Conservation (phyloP, 2,113 vertebrate genomes). For the Hirundichthys speculiger region DNA sequence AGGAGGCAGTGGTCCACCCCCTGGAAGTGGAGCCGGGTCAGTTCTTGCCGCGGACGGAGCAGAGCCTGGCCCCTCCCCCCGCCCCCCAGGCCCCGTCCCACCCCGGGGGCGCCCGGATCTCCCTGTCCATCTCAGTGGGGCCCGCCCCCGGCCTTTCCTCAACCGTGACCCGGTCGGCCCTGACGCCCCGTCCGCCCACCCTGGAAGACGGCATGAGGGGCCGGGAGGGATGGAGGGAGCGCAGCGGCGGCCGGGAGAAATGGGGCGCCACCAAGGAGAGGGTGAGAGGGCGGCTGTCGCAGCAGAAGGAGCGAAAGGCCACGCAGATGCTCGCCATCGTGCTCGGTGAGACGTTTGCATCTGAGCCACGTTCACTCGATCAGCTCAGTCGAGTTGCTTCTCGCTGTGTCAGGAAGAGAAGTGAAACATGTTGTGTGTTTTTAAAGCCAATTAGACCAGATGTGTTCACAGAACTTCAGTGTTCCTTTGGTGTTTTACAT, state of each 20-base stretch:
- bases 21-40: constrained; percentile 70
- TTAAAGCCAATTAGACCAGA: no score
- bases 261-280: constrained; percentile 71
- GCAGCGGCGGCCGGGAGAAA: constrained; percentile 58
- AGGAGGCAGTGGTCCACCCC: constrained; percentile 76
- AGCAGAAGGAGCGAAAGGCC: constrained; percentile 83
- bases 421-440: no score
- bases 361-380: neutral
- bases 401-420: no score
- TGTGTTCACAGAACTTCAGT: no score
- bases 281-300: constrained; percentile 76
- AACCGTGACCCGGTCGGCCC: constrained; percentile 46
- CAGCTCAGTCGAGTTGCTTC: neutral
- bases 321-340: constrained; percentile 84
- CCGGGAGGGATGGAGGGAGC: constrained; percentile 68
- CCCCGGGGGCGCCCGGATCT: constrained; percentile 54
- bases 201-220: constrained; percentile 67
- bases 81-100: constrained; percentile 49
- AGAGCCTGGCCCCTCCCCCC: constrained; percentile 37
- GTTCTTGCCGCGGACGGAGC: constrained; percentile 67
- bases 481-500: no score
- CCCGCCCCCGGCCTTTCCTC: constrained; percentile 56
- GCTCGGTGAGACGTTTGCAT: constrained; percentile 69
- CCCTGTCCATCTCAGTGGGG: constrained; percentile 73
- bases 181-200: constrained; percentile 64